Base-by-base conservation (phyloP, 2,113 vertebrate species). In the Gadus macrocephalus region DNA sequence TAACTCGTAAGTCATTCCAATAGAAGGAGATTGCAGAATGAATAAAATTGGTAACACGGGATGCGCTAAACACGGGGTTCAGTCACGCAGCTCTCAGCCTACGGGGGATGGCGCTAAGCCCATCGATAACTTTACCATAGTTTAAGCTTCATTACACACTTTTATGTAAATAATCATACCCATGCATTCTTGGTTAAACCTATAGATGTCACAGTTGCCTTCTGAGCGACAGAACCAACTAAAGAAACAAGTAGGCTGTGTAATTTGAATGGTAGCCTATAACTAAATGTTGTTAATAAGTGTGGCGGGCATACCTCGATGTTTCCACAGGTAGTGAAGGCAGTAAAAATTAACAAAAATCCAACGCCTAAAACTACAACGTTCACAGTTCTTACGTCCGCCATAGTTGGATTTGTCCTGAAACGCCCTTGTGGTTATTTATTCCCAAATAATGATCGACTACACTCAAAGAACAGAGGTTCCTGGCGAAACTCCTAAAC, bases 311-410 rank as follows among this genome's bases (percentile, higher is more conserved):
- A 91, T 82, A 92, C 91, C 82, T 92, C 91, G 25, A 93, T 66
- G 81, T 93, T 93, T 15, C 91, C 92, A 70, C 90, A 92, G 1
- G 92, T 93, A 22, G 91, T 93, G 79, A 93, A 93, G 3, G 92
- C 92, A 42, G 91, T 92, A 42, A 93, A 93, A 75, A 93, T 83
- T 1, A 92, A 78, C 73, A 93, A 19, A 84, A 93, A 93, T 0
- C 90, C 90, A 31, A 93, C 66, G 66, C 92, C 92, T 79, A 93
- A 76, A 80, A 91, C 38, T 14, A 92, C 87, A 70, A 93, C 90
- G 79, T 93, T 93, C 70, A 89, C 88, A 9, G 87, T 90, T 80
- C 91, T 81, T n/a, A 76, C 73, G 81, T 93, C 91, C 62, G 88
- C 89, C 92, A 93, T 93, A 55, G 17, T 3, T 2, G 42, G 42